Evolutionary conservation across 2,888 invertebrate species (phyloP).

Genomic region (Eremobia ochroleuca): DNA sequence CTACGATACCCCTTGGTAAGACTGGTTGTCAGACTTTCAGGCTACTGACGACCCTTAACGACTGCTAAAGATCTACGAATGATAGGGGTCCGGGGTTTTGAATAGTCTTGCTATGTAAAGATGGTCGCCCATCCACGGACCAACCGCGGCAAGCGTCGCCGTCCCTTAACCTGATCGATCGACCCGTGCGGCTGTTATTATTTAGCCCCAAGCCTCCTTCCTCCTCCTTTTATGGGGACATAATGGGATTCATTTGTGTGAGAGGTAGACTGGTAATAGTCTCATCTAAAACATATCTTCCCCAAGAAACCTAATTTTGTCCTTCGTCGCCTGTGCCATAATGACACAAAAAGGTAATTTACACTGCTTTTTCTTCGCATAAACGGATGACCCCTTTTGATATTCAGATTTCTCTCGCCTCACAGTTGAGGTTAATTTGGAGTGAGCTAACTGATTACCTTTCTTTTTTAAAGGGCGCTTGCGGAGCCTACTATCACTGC

Average conservation of each 20-base stretch:
- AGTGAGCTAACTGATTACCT: slow-evolving; percentile 65
- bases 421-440: slow-evolving; percentile 66
- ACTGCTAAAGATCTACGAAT: neutral
- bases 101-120: neutral
- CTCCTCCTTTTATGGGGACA: neutral
- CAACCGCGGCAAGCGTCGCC: neutral
- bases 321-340: slow-evolving; percentile 7
- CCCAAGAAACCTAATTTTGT: slow-evolving; percentile 21
- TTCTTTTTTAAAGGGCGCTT: slow-evolving; percentile 58
- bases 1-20: neutral
- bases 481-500: slow-evolving; percentile 35
- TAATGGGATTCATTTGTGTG: neutral
- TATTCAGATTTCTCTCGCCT: slow-evolving; percentile 68
- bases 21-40: neutral
- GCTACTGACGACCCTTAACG: neutral
- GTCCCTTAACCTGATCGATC: no score
- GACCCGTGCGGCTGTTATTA: neutral
- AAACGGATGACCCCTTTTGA: slow-evolving; percentile 70
- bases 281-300: neutral
- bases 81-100: neutral
- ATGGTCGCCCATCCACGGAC: neutral
- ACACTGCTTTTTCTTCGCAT: slow-evolving; percentile 56
- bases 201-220: neutral
- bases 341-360: slow-evolving; percentile 56
- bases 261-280: neutral